These are phyloP conservation scores for Alaudala cheleensis DNA, from an alignment of 2,113 vertebrate genomes.

Conservation along the genomic window DNA sequence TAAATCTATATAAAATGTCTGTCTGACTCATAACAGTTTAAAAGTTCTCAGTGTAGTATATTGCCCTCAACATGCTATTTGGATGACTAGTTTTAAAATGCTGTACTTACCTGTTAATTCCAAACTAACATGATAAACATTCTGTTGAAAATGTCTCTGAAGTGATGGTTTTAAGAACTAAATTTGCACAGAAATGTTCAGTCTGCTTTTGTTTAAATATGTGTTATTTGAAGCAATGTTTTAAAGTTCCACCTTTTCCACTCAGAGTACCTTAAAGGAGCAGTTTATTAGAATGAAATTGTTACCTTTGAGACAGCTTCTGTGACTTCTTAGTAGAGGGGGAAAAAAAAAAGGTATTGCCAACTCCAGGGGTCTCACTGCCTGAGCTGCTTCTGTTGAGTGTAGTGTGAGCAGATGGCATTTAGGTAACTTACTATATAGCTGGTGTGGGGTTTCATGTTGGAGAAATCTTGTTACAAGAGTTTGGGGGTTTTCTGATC, in stretches of 20 bases:
- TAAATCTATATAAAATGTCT: background rate
- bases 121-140: background rate
- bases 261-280: background rate
- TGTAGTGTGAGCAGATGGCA: background rate
- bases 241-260: background rate
- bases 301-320: background rate
- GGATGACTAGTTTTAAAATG: background rate
- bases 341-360: background rate
- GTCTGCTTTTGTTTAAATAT: background rate
- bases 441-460: background rate
- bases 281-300: background rate
- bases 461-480: background rate
- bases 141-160: background rate
- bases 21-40: background rate
- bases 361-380: background rate
- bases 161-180: background rate
- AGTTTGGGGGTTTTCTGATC: background rate
- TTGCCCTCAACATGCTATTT: background rate
- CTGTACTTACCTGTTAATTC: conserved; percentile 12
- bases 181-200: conserved; percentile 22
- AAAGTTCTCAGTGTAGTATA: background rate
- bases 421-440: background rate
- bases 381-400: background rate
- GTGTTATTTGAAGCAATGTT: background rate
- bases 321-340: background rate